Conservation (phyloP, 2,113 vertebrate genomes). For the Tor tambroides region DNA sequence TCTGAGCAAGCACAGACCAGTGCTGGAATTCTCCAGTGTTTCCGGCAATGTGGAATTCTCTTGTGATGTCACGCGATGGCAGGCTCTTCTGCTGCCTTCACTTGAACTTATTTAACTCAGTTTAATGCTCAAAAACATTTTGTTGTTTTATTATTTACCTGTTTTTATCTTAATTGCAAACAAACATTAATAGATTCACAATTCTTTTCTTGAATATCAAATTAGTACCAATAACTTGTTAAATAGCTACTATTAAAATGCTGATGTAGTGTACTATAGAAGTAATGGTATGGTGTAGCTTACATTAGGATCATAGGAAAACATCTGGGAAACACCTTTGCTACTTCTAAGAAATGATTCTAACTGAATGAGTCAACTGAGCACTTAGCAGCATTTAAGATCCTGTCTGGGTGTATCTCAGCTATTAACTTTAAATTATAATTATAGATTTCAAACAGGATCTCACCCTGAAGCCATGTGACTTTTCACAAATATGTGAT, state of each 20-base stretch:
- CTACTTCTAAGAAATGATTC: background rate
- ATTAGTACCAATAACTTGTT: too few relatives aligned
- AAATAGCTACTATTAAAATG: too few relatives aligned
- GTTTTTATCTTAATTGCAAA: background rate
- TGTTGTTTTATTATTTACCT: too few relatives aligned
- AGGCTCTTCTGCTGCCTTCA: conserved; percentile 4
- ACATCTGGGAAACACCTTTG: background rate
- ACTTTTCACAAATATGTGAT: background rate
- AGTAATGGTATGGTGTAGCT: background rate
- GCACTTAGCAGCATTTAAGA: background rate
- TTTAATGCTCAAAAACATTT: background rate
- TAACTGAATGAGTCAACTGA: background rate
- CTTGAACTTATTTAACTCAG: background rate
- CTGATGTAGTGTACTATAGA: background rate
- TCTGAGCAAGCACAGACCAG: conserved; percentile 76
- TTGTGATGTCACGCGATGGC: conserved; percentile 65
- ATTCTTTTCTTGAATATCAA: too few relatives aligned
- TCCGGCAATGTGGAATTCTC: conserved; percentile 64
- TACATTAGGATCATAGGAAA: background rate
- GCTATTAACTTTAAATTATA: background rate
- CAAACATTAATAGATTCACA: background rate
- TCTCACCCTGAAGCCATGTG: background rate
- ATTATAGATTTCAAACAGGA: background rate
- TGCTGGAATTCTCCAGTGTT: conserved; percentile 71
- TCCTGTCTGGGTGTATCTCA: background rate